These are phyloP conservation scores for Drosophila tripunctata DNA, from an alignment of 2,888 invertebrate species.

Conservation along the genomic window DNA sequence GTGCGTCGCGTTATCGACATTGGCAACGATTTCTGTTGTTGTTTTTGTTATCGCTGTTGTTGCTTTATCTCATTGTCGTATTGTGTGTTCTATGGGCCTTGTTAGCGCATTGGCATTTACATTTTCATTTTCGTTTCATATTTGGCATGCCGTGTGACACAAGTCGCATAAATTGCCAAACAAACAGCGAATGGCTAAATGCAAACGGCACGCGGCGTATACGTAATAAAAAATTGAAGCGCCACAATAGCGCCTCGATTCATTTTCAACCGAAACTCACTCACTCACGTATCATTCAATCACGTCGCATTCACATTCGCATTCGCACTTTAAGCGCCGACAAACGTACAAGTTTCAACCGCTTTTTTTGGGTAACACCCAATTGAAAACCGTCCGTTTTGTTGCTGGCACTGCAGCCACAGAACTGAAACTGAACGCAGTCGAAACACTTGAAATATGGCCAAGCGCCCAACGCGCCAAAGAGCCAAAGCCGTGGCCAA, in stretches of 20 bases:
- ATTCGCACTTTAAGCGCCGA: conserved; percentile 1
- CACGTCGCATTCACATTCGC: conserved; percentile 20
- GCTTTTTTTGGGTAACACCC: too few species aligned
- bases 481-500: conserved; percentile 64
- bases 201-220: conserved; percentile 62
- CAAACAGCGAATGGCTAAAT: conserved; percentile 40
- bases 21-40: conserved; percentile 46
- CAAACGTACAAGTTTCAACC: neutral
- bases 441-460: conserved; percentile 67
- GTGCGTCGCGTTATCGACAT: conserved; percentile 65
- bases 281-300: conserved; percentile 29
- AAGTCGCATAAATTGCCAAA: conserved; percentile 59
- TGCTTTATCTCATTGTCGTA: conserved; percentile 53
- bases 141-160: conserved; percentile 65
- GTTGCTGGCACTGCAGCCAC: conserved; percentile 70
- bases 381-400: conserved; percentile 36
- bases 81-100: conserved; percentile 29
- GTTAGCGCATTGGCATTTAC: conserved; percentile 49
- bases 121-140: conserved; percentile 67
- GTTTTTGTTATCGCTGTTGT: conserved; percentile 42
- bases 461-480: conserved; percentile 57
- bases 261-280: conserved; percentile 29
- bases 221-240: conserved; percentile 66
- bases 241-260: conserved; percentile 51
- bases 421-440: conserved; percentile 63